phyloP scores from a whole-genome alignment of 2,888 invertebrate species.

The Synanthedon vespiformis region DNA sequence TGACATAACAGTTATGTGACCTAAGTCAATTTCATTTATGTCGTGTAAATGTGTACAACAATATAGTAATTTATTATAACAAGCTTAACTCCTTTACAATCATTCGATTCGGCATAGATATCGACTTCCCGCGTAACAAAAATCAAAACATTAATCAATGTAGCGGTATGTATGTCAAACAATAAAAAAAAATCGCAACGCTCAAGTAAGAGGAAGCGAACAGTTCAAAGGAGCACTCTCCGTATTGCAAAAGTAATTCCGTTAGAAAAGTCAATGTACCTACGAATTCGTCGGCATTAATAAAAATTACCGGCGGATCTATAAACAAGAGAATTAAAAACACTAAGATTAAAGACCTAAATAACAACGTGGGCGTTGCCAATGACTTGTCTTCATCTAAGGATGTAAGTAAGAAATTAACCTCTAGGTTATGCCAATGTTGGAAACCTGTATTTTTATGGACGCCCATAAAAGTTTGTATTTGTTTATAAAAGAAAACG shows the following conservation, averaged over 20 bases:
- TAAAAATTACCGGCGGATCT: not conserved
- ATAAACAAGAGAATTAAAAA: not conserved
- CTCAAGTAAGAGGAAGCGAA: constrained; percentile 3
- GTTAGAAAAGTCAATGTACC: constrained; percentile 17
- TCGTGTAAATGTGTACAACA: no score
- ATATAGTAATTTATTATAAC: no score
- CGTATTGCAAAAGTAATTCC: constrained; percentile 10
- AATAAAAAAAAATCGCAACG: constrained; percentile 2
- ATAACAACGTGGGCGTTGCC: not conserved
- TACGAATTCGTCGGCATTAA: not conserved
- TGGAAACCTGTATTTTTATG: not conserved
- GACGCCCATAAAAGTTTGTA: not conserved
- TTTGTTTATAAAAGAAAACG: constrained; percentile 3
- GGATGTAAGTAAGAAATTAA: not conserved
- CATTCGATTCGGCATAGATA: no score
- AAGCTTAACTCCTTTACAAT: not conserved
- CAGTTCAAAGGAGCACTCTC: constrained; percentile 1
- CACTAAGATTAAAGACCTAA: not conserved
- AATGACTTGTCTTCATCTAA: not conserved
- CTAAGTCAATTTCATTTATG: constrained; percentile 9
- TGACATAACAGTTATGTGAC: constrained; percentile 20
- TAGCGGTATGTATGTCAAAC: constrained; percentile 1
- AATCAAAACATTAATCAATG: constrained; percentile 4
- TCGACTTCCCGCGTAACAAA: not conserved
- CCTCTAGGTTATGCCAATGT: not conserved